phyloP scores from a whole-genome alignment of 1,140 invertebrate species.

The Scaptomyza graminum region DNA sequence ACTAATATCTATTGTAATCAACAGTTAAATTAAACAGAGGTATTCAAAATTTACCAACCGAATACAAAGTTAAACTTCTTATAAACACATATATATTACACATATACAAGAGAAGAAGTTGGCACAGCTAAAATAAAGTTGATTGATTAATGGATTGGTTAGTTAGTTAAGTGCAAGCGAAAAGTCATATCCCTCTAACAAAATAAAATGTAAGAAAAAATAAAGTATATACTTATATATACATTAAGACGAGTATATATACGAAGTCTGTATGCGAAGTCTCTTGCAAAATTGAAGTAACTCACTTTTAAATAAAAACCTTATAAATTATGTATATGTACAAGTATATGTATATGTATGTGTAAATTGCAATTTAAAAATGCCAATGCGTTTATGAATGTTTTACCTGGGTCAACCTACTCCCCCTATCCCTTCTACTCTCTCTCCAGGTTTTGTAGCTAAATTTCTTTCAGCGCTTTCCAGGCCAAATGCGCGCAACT shows the following conservation, averaged over 20 bases:
- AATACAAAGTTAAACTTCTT: slow-evolving; percentile 51
- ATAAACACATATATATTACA: slow-evolving; percentile 26
- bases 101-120: slow-evolving; percentile 34
- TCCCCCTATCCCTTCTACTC: not conserved
- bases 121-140: not conserved
- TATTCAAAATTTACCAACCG: slow-evolving; percentile 31
- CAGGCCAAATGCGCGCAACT: not conserved
- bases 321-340: slow-evolving; percentile 40
- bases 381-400: slow-evolving; percentile 31
- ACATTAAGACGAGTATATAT: slow-evolving; percentile 18
- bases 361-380: slow-evolving; percentile 36
- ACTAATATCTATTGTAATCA: slow-evolving; percentile 33
- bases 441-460: not conserved
- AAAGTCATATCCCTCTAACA: slow-evolving; percentile 30
- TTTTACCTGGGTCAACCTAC: not conserved
- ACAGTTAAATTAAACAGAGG: slow-evolving; percentile 40
- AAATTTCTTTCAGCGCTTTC: not conserved
- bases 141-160: slow-evolving; percentile 21
- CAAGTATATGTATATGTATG: slow-evolving; percentile 13
- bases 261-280: slow-evolving; percentile 34
- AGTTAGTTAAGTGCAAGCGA: slow-evolving; percentile 28
- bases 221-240: not conserved
- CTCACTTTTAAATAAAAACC: slow-evolving; percentile 44
- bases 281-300: slow-evolving; percentile 24
- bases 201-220: not conserved